Evolutionary conservation across 2,797 vertebrate genomes (phyloP), one percentile per base, ranked within the genome.

Genomic region (Xenops minutus): DNA sequence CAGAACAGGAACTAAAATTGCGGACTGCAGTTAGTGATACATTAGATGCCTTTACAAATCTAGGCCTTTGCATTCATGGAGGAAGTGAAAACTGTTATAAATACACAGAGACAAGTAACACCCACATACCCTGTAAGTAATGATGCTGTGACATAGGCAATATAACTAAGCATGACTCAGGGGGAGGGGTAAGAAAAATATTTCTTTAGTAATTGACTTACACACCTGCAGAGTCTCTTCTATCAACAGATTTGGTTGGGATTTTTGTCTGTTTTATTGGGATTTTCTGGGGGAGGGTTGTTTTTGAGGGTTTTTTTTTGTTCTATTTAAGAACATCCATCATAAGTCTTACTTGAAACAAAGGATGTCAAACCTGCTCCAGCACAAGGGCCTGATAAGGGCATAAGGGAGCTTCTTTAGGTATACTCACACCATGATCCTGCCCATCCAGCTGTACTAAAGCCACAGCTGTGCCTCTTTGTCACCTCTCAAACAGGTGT

Each of bases 1-100:
- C 66, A 78, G 73, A 48, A 22, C 66, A 71, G 85, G 55, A 92
- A 67, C 80, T 85, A 20, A 63, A 59, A 61, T 71, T 59, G 30
- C 44, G 61, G n/a, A 12, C 29, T 77, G 43, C 21, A 20, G 39
- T 66, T 67, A 34, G 41, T 23, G 49, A 48, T 77, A 63, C 41
- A 26, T 67, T 26, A 81, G 68, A n/a, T 77, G 52, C 56, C 36
- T 93, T 91, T 83, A 66, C 73, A 86, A 88, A 78, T 44, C 12
- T 30, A 85, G 54, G 41, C 74, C 71, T 79, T 46, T 32, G 15
- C 48, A 34, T 88, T 73, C 52, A 10, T 20, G 26, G 22, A 56
- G 64, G 68, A 58, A 84, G 51, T 49, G 14, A 84, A 94, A 88
- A 27, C n/a, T n/a, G 32, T 76, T 73, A 44, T 56, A 54, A 88